These are phyloP conservation scores for Acanthosepion lycidas DNA, from an alignment of 2,888 invertebrate genomes.

Conservation along the genomic window DNA sequence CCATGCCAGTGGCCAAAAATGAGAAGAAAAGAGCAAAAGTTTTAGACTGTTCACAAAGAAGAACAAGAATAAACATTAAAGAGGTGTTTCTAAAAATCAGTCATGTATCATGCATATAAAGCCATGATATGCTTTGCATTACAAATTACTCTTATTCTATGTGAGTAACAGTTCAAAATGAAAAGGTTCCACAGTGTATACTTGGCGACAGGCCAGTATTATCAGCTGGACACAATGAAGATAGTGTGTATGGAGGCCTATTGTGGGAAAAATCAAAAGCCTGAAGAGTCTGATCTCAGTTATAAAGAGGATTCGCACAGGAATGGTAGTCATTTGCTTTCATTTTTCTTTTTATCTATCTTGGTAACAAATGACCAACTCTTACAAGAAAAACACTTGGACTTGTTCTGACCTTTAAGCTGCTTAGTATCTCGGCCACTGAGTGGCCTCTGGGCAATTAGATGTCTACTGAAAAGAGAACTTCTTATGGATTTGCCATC, in stretches of 20 bases:
- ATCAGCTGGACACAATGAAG: not conserved
- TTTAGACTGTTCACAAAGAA: not conserved
- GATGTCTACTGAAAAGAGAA: not conserved
- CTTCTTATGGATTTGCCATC: too few species aligned
- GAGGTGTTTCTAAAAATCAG: not conserved
- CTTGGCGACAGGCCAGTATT: slow-evolving; percentile 33
- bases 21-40: too few species aligned
- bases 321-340: not conserved
- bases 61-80: not conserved
- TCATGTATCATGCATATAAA: not conserved
- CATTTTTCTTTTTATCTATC: not conserved
- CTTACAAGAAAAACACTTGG: not conserved
- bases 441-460: not conserved
- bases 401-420: slow-evolving; percentile 2
- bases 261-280: slow-evolving; percentile 4
- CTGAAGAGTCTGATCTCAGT: slow-evolving; percentile 16
- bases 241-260: not conserved
- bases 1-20: too few species aligned
- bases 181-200: slow-evolving; percentile 5
- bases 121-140: not conserved
- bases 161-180: not conserved
- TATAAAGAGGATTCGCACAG: slow-evolving; percentile 22
- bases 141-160: not conserved
- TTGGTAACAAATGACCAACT: not conserved
- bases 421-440: not conserved